A percentile compares a stretch with the other conserved stretches of the same genome.
These are phyloP conservation scores for Ictidomys tridecemlineatus DNA, from an alignment of 2,113 vertebrate genomes.

Conservation along the genomic window DNA sequence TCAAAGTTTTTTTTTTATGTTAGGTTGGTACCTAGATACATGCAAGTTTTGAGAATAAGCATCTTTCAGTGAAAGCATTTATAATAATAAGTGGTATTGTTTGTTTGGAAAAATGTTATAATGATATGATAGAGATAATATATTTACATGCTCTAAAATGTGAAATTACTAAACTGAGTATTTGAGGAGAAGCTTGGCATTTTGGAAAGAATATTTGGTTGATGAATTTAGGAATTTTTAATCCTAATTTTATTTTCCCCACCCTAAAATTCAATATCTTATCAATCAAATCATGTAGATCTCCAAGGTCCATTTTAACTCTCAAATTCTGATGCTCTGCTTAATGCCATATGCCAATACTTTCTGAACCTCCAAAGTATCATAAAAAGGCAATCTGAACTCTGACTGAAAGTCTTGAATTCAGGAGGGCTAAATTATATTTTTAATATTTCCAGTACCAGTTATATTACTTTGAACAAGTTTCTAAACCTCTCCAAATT, in stretches of 20 bases:
- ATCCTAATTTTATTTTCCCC: not conserved
- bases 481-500: conserved; percentile 6
- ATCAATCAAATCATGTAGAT: not conserved
- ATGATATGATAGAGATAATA: not conserved
- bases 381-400: not conserved
- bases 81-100: not conserved
- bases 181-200: not conserved
- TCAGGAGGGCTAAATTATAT: not conserved
- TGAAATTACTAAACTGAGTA: not conserved
- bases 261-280: not conserved
- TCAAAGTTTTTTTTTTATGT: not conserved
- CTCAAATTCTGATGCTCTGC: not conserved
- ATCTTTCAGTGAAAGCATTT: not conserved
- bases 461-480: not conserved
- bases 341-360: not conserved
- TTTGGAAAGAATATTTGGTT: not conserved
- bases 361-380: not conserved
- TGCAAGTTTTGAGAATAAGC: not conserved
- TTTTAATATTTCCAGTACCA: not conserved
- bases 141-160: not conserved
- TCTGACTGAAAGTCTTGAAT: not conserved
- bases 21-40: not conserved
- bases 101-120: conserved; percentile 14
- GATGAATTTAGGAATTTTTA: not conserved
- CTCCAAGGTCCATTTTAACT: not conserved